Percentiles rank a stretch among this genome's conserved stretches.
Evolutionary conservation across 1,140 invertebrate species (phyloP).

Genomic region (Paraescarpia echinospica): DNA sequence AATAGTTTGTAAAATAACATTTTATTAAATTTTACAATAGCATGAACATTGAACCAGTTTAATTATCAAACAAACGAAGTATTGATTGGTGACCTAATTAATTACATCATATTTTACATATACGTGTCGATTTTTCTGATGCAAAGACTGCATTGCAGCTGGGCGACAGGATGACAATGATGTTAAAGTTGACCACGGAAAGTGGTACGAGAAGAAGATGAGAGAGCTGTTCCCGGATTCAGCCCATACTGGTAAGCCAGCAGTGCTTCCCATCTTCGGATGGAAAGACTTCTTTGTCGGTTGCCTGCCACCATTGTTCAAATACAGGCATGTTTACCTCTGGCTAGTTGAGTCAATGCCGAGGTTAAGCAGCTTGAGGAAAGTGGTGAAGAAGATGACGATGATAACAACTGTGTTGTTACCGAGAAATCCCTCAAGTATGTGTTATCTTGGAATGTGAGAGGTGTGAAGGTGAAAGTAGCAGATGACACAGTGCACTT

Average conservation of each 20-base stretch:
- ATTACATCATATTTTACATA: not conserved
- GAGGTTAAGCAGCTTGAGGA: not conserved
- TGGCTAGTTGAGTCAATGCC: too few relatives aligned
- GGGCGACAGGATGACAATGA: not conserved
- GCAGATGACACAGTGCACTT: too few relatives aligned
- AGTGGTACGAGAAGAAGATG: constrained; percentile 11
- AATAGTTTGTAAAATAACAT: too few relatives aligned
- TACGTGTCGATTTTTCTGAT: not conserved
- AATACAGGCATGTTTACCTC: too few relatives aligned
- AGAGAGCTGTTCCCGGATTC: not conserved
- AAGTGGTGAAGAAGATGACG: not conserved
- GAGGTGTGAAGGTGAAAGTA: too few relatives aligned
- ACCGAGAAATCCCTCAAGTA: not conserved
- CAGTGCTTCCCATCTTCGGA: too few relatives aligned
- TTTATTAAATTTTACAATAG: too few relatives aligned
- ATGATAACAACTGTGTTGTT: not conserved
- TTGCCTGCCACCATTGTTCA: too few relatives aligned
- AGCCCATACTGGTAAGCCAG: not conserved
- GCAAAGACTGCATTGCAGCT: not conserved
- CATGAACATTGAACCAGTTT: too few relatives aligned
- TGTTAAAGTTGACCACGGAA: constrained; percentile 2
- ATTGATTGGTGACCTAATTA: not conserved
- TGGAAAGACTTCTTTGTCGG: not conserved
- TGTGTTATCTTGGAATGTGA: too few relatives aligned
- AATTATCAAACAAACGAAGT: too few relatives aligned